Conservation (phyloP, 1,140 invertebrate species). For the Sycobia sp. region DNA sequence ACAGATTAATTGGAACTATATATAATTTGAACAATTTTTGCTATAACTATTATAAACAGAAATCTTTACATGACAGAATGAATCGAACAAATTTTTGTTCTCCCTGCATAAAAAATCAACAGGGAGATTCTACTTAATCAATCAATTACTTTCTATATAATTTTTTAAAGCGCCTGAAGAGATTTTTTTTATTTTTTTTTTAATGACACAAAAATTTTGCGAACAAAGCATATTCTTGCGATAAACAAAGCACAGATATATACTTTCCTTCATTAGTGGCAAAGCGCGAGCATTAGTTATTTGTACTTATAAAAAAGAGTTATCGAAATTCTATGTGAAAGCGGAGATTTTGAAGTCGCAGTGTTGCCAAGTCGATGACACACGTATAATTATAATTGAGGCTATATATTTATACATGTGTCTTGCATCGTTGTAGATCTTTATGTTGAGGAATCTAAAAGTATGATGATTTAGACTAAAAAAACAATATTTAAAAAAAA, state of each 20-base stretch:
- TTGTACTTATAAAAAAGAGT: background rate
- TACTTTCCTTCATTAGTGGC: background rate
- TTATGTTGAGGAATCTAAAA: slow-evolving; percentile 26
- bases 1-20: too few species aligned
- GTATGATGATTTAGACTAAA: slow-evolving; percentile 13
- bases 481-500: background rate
- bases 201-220: slow-evolving; percentile 1
- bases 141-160: too few species aligned
- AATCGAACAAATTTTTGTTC: slow-evolving; percentile 22
- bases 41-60: slow-evolving; percentile 10
- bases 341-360: slow-evolving; percentile 19
- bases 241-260: background rate
- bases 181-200: slow-evolving; percentile 6
- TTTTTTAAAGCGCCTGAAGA: background rate
- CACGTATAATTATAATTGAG: too few species aligned
- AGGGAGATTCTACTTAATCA: background rate
- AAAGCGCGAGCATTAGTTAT: slow-evolving; percentile 4
- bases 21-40: background rate
- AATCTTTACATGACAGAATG: slow-evolving; percentile 6
- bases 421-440: slow-evolving; percentile 13
- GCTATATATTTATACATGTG: too few species aligned
- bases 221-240: slow-evolving; percentile 3
- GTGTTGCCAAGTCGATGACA: slow-evolving; percentile 35
- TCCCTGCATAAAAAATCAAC: background rate
- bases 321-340: slow-evolving; percentile 4